phyloP scores from a whole-genome alignment of 2,113 vertebrate species.

The Spea bombifrons region DNA sequence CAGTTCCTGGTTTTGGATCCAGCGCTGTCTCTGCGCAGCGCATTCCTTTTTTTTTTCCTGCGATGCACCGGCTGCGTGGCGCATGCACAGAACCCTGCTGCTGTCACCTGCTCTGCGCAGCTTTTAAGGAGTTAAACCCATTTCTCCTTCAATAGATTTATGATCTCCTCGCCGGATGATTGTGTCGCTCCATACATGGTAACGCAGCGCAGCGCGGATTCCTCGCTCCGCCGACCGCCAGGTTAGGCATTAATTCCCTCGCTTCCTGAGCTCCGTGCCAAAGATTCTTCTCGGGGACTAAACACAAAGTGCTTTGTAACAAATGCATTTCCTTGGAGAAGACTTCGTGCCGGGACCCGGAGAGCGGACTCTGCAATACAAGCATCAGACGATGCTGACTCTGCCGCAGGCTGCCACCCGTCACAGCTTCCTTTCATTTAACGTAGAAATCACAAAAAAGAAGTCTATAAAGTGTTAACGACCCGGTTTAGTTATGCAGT shows the following conservation, averaged over 20 bases:
- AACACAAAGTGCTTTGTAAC: slow-evolving; percentile 51
- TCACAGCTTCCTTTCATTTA: too few relatives aligned
- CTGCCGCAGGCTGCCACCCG: too few relatives aligned
- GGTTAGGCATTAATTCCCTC: slow-evolving; percentile 45
- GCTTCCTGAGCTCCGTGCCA: slow-evolving; percentile 53
- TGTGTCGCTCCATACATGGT: slow-evolving; percentile 77
- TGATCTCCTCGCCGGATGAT: slow-evolving; percentile 54
- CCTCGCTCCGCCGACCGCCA: not conserved
- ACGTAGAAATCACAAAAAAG: too few relatives aligned
- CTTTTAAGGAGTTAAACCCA: slow-evolving; percentile 53
- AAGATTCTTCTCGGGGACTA: slow-evolving; percentile 54
- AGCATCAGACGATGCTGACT: not conserved
- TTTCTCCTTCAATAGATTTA: slow-evolving; percentile 54
- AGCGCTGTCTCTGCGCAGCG: too few relatives aligned
- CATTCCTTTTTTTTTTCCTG: too few relatives aligned
- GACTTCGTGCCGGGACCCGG: not conserved
- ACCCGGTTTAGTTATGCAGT: too few relatives aligned
- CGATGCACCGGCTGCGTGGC: not conserved
- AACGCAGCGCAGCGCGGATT: slow-evolving; percentile 55
- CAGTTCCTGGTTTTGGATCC: too few relatives aligned
- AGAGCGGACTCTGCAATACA: not conserved
- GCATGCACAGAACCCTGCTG: not conserved
- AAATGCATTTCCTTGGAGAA: not conserved
- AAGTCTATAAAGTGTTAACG: too few relatives aligned
- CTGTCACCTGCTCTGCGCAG: not conserved